Conservation (phyloP, 2,797 vertebrate genomes). For the Margarornis squamiger region DNA sequence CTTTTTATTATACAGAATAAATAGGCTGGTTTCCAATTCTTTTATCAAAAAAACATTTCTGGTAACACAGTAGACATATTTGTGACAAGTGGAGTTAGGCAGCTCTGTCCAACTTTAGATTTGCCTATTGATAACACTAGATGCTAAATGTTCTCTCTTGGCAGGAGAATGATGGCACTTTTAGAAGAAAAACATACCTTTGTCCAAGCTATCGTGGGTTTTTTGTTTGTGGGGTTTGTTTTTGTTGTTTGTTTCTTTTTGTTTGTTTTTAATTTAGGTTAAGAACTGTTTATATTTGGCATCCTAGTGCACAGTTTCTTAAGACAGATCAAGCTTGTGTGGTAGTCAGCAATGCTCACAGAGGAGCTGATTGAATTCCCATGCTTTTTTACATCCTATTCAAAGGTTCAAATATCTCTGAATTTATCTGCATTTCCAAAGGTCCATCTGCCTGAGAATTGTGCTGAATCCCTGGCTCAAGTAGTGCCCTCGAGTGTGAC, state of each 20-base stretch:
- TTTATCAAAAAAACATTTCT: slow-evolving; percentile 18
- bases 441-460: not conserved
- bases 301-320: not conserved
- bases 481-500: not conserved
- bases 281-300: not conserved
- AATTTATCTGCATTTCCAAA: slow-evolving; percentile 7
- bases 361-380: not conserved
- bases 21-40: not conserved
- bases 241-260: not conserved
- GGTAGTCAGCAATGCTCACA: not conserved
- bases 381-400: not conserved
- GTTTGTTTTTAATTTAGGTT: not conserved
- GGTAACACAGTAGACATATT: not conserved
- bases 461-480: not conserved
- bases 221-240: not conserved
- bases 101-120: not conserved
- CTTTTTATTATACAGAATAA: slow-evolving; percentile 6
- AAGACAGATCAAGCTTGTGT: not conserved
- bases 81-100: not conserved
- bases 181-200: not conserved
- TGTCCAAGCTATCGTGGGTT: not conserved
- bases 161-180: not conserved
- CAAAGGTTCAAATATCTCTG: not conserved
- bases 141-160: not conserved
- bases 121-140: not conserved